Evolutionary conservation across 2,888 invertebrate genomes (phyloP).

Genomic region (Pardosa pseudoannulata): DNA sequence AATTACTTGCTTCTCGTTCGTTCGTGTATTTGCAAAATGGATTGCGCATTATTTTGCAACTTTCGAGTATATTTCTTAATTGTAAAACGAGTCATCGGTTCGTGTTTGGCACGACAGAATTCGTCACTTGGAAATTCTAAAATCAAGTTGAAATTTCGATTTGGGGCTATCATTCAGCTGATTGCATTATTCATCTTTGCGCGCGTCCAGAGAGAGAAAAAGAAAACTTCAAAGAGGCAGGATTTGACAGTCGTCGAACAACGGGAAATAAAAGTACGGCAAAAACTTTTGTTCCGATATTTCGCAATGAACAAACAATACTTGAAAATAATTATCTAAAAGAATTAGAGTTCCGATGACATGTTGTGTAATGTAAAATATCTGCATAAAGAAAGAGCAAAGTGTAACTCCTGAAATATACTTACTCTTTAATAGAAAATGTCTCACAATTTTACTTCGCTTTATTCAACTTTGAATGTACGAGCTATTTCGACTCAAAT

Average conservation of each 20-base stretch:
- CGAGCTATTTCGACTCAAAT: no score
- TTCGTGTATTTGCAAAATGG: neutral
- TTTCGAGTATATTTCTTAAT: neutral
- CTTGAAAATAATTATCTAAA: neutral
- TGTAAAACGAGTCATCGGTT: neutral
- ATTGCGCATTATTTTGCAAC: conserved; percentile 18
- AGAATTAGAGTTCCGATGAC: neutral
- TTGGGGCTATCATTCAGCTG: neutral
- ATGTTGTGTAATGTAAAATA: no score
- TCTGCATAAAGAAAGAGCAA: no score
- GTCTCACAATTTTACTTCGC: no score
- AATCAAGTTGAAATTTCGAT: neutral
- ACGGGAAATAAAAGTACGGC: neutral
- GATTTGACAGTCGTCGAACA: neutral
- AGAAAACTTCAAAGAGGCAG: neutral
- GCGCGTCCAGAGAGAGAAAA: neutral
- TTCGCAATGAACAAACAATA: neutral
- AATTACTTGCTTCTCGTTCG: conserved; percentile 42
- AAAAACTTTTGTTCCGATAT: neutral
- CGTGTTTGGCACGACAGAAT: neutral
- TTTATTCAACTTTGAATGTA: no score
- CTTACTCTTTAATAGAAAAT: no score
- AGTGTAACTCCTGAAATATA: no score
- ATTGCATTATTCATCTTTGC: neutral
- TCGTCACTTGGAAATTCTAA: neutral